Base-by-base conservation (phyloP, 2,113 vertebrate species). In the Callocephalon fimbriatum region DNA sequence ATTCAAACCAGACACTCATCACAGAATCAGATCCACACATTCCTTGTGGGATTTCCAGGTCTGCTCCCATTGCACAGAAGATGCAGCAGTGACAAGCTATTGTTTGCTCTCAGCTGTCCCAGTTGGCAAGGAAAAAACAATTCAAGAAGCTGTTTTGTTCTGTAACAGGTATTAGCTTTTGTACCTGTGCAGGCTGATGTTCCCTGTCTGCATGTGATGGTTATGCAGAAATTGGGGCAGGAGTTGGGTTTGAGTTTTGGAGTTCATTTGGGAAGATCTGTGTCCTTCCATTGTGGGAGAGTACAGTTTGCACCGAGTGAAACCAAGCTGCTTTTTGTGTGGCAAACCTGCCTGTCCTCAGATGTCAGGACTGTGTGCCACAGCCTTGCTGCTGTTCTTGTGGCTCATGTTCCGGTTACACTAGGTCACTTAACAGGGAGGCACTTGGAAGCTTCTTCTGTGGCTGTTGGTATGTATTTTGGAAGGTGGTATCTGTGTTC, bases 1-100 rank as follows among this genome's bases (percentile, higher is more conserved):
- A 62, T 92, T 90, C 88, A 45, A 51, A 88, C 12, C 66, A 84
- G 77, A 32, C 62, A 29, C 47, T 94, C 61, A n/a, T 67, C 65
- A 44, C 65, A 44, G 82, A 75, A 86, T 90, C 51, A 26, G 47
- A 38, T 42, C 79, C 63, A 37, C 19, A 1, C 15, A 4, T 31
- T 72, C 38, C 90, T 76, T 47, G 59, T 62, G 82, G 93, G 78
- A 94, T 88, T 88, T 83, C 93, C 73, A 70, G 50, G 37, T 48
- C 31, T 44, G 48, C 65, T 84, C 68, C 73, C 35, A 0, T 15
- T 56, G 81, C 88, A 86, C 58, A 88, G 63, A 70, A 63, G 14
- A 20, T 29, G 48, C 67, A 61, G 53, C 62, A 65, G 66, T 45
- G 61, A 37, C 48, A 27, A 51, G 68, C 48, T 11, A 1, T 35